Conservation (phyloP, 1,140 invertebrate genomes). For the Oreohelix idahoensis region DNA sequence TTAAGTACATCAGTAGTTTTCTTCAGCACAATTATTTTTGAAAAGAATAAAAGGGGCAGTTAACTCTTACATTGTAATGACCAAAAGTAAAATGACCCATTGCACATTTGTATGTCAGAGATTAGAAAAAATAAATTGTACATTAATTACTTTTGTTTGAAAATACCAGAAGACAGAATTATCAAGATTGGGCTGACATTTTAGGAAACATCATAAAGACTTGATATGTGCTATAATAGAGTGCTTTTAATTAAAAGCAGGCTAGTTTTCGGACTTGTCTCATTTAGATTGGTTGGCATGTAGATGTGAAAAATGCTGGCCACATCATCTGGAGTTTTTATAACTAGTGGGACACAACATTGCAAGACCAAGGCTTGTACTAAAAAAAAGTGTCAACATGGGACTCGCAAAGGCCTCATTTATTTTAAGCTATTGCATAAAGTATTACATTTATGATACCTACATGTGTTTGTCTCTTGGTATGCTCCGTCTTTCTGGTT, state of each 20-base stretch:
- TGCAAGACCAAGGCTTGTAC: not conserved
- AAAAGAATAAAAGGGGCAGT: too few relatives aligned
- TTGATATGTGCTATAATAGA: not conserved
- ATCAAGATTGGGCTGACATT: not conserved
- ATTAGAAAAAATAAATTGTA: not conserved
- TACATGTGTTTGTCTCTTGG: not conserved
- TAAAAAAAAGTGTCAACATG: not conserved
- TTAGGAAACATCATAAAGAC: not conserved
- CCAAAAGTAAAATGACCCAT: not conserved
- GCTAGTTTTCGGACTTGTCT: too few relatives aligned
- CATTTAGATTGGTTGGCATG: not conserved
- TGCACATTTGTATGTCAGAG: too few relatives aligned
- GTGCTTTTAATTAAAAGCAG: too few relatives aligned
- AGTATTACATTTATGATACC: not conserved
- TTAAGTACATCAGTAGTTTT: too few relatives aligned
- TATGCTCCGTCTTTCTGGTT: not conserved
- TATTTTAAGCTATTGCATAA: not conserved
- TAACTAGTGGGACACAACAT: not conserved
- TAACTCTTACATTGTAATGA: not conserved
- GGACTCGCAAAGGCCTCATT: not conserved
- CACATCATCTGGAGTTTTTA: not conserved
- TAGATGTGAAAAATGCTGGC: not conserved
- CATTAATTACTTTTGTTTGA: not conserved
- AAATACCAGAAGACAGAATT: not conserved
- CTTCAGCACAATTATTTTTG: too few relatives aligned